These are phyloP conservation scores for Colistium nudipinnis DNA, from an alignment of 2,113 vertebrate species.

Conservation along the genomic window DNA sequence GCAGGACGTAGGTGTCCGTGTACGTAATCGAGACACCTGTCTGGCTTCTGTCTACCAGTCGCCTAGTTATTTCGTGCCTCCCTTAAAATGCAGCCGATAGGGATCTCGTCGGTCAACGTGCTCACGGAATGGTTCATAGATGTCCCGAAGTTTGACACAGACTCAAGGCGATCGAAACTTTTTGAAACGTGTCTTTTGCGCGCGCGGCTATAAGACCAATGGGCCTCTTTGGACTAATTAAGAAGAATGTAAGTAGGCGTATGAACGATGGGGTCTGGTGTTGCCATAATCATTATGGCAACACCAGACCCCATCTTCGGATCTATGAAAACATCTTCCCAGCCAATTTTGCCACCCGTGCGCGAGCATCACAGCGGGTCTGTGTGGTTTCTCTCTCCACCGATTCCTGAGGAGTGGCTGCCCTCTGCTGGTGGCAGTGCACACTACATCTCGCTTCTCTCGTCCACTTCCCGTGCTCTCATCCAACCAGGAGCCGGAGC, in stretches of 20 bases:
- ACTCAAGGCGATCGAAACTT: not conserved
- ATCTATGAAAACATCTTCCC: slow-evolving; percentile 23
- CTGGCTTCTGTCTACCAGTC: slow-evolving; percentile 30
- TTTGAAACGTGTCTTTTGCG: slow-evolving; percentile 18
- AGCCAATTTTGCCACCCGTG: no score
- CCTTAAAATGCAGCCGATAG: slow-evolving; percentile 5
- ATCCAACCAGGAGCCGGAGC: no score
- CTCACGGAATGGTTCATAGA: slow-evolving; percentile 10
- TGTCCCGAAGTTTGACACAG: slow-evolving; percentile 4
- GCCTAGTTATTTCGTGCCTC: slow-evolving; percentile 27
- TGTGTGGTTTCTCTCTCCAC: slow-evolving; percentile 15
- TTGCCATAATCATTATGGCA: no score
- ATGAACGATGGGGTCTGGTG: not conserved
- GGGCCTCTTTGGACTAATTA: no score
- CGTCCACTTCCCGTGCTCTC: not conserved
- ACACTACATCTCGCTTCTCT: slow-evolving; percentile 29
- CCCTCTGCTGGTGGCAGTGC: slow-evolving; percentile 76
- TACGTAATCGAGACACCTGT: slow-evolving; percentile 31
- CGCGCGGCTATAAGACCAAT: not conserved
- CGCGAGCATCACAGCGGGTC: slow-evolving; percentile 56
- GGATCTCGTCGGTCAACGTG: not conserved
- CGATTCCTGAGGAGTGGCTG: slow-evolving; percentile 67
- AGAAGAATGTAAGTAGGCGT: not conserved
- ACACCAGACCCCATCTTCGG: no score
- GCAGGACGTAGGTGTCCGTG: slow-evolving; percentile 52